Evolutionary conservation across 2,888 invertebrate genomes (phyloP).

Genomic region (Mesopsocus fuscifrons): DNA sequence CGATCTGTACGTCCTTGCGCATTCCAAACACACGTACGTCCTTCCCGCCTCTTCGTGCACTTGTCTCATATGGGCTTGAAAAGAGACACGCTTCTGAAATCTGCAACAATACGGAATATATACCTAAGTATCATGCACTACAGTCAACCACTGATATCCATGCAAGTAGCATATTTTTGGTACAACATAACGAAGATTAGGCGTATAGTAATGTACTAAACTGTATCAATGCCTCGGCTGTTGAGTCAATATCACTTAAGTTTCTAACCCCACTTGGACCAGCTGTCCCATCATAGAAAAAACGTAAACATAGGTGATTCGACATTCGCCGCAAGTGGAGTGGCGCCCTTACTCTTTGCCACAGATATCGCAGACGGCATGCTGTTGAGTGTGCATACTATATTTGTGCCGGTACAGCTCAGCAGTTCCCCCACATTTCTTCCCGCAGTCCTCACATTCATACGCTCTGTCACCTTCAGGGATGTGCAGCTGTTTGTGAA

Average conservation of each 20-base stretch:
- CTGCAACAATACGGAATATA: background rate
- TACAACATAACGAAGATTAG: too few relatives aligned
- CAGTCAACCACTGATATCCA: too few relatives aligned
- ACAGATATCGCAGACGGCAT: conserved; percentile 3
- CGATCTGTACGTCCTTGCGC: background rate
- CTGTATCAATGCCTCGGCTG: too few relatives aligned
- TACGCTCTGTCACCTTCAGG: background rate
- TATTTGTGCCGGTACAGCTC: background rate
- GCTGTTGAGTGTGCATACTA: background rate
- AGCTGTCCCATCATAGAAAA: too few relatives aligned
- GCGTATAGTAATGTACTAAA: too few relatives aligned
- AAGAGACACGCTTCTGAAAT: background rate
- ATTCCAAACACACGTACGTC: background rate
- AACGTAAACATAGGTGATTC: too few relatives aligned
- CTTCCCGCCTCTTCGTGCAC: background rate
- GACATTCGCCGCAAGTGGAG: too few relatives aligned
- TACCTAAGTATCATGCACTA: too few relatives aligned
- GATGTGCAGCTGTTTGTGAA: conserved; percentile 1
- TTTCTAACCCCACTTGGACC: too few relatives aligned
- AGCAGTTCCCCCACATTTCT: background rate
- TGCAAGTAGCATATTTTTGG: too few relatives aligned
- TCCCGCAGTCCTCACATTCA: conserved; percentile 1
- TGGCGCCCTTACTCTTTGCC: conserved; percentile 8
- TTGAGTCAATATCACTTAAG: too few relatives aligned
- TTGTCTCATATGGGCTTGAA: background rate